phyloP scores from a whole-genome alignment of 1,140 invertebrate species.

The Conus betulinus region DNA sequence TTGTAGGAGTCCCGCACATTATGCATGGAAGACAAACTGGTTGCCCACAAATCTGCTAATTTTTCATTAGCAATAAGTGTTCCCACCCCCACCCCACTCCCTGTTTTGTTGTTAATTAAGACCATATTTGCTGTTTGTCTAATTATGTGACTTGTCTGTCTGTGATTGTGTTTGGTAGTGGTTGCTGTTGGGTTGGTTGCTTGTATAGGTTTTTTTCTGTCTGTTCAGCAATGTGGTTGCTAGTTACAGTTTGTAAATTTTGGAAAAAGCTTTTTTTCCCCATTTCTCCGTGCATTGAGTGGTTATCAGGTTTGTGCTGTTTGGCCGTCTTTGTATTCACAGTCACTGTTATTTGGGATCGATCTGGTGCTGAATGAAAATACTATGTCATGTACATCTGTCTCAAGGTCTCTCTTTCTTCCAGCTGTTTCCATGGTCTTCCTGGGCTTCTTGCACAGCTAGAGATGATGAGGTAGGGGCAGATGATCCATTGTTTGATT shows the following conservation, averaged over 20 bases:
- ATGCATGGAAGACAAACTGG: too few relatives aligned
- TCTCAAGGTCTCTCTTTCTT: background rate
- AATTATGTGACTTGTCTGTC: background rate
- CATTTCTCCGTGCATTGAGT: too few relatives aligned
- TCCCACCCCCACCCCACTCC: too few relatives aligned
- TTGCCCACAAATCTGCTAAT: background rate
- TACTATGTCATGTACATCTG: background rate
- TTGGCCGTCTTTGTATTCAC: too few relatives aligned
- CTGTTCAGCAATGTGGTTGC: too few relatives aligned
- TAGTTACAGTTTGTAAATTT: too few relatives aligned
- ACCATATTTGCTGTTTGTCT: background rate
- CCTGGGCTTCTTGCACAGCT: background rate
- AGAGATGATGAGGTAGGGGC: too few relatives aligned
- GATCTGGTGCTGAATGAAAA: slow-evolving; percentile 2
- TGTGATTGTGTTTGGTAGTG: background rate
- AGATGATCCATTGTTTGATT: too few relatives aligned
- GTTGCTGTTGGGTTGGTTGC: background rate
- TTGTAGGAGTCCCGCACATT: background rate
- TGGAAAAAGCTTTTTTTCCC: too few relatives aligned
- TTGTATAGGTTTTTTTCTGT: background rate
- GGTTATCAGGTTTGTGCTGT: too few relatives aligned
- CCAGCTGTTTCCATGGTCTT: background rate
- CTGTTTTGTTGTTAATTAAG: background rate
- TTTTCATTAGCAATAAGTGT: background rate
- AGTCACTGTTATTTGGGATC: background rate